Evolutionary conservation across 2,113 vertebrate species (phyloP), one percentile per base, ranked within the genome.

Genomic region (Canis aureus): DNA sequence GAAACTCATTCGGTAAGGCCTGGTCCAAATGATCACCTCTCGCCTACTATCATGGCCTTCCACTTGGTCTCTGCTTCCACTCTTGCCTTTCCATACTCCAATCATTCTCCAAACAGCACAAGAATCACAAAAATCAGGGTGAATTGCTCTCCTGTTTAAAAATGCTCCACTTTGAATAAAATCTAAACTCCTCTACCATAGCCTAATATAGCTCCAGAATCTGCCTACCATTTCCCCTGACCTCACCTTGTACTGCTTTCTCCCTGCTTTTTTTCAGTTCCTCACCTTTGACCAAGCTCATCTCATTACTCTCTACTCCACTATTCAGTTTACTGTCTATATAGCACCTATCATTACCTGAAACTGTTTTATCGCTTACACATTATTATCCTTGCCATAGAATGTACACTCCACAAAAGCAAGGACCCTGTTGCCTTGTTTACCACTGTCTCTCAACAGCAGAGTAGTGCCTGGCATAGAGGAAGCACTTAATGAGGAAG

Each of bases 61-160:
- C 79, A 74, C 57, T n/a, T 82, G 51, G 87, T 51, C 27, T 62
- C 55, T 66, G n/a, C 11, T 82, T 96, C n/a, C 22, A 60, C 38
- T 59, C 35, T 27, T 90, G 80, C 51, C 32, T 87, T 27, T 43
- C 13, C 74, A 87, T n/a, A 95, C 27, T 55, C 55, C 17, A 90
- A 22, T 95, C 38, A 95, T 82, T 88, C 8, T 83, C 16, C 62
- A 87, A 94, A 93, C 11, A 85, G 73, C 86, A 95, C 59, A 66
- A 81, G 5, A 93, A 11, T 66, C 64, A 91, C 51, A 73, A 8
- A 73, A 66, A 79, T 71, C 23, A 95, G 1, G 64, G 74, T 9
- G 11, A 85, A 74, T 2, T 32, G 11, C 23, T 74, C 69, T 74
- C 17, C 57, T 69, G 17, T 60, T 91, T 87, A 60, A 85, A 85